A percentile compares a stretch with the other conserved stretches of the same genome.
Evolutionary conservation across 35 echinoderm and acorn worm genomes (phyloP).

Genomic region (Hemicentrotus pulcherrimus): DNA sequence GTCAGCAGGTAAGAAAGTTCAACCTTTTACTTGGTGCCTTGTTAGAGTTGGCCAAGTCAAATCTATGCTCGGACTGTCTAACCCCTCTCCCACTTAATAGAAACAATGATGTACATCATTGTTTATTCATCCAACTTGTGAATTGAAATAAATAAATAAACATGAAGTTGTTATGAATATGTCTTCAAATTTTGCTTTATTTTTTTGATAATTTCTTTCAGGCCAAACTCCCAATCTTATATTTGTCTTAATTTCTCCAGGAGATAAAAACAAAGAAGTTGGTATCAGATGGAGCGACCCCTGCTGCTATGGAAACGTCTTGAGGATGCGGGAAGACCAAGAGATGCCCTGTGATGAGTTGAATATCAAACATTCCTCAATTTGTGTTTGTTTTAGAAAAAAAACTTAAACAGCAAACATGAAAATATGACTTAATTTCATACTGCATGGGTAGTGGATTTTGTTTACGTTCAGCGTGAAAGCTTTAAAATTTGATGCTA

Average conservation of each 20-base stretch:
- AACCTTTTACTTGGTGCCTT: too few species aligned
- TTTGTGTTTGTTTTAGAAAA: neutral
- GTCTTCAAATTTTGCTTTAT: too few species aligned
- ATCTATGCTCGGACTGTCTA: too few species aligned
- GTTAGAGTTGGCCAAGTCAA: too few species aligned
- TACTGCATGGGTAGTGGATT: neutral
- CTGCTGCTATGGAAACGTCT: constrained; percentile 40
- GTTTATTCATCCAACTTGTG: too few species aligned
- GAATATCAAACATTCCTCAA: neutral
- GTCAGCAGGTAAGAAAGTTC: too few species aligned
- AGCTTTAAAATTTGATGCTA: neutral
- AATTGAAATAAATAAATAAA: too few species aligned
- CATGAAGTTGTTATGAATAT: too few species aligned
- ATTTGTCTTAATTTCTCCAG: neutral
- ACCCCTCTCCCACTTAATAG: too few species aligned
- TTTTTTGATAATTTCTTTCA: too few species aligned
- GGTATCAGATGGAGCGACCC: neutral
- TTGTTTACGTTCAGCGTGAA: neutral
- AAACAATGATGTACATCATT: too few species aligned
- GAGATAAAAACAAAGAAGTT: constrained; percentile 40
- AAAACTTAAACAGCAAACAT: neutral
- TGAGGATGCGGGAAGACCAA: neutral
- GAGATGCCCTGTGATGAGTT: neutral
- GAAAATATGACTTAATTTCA: neutral
- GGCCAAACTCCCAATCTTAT: too few species aligned